Conservation (phyloP, 2,797 vertebrate species). For the Leucoraja ocellata region DNA sequence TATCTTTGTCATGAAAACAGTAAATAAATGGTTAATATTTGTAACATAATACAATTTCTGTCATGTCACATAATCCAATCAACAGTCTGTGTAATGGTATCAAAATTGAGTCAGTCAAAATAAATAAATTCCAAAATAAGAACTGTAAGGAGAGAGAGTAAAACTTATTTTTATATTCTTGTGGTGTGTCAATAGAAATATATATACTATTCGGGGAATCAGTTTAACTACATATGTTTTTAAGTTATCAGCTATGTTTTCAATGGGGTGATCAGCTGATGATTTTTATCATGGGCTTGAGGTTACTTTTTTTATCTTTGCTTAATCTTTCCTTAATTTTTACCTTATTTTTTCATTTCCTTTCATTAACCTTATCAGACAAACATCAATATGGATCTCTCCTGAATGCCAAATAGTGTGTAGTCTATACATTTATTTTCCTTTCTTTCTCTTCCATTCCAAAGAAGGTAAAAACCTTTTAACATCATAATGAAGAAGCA, state of each 20-base stretch:
- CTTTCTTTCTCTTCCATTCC: background rate
- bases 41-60: background rate
- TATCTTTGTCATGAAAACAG: background rate
- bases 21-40: background rate
- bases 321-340: background rate
- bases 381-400: background rate
- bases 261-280: background rate
- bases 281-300: background rate
- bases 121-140: background rate
- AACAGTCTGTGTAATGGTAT: background rate
- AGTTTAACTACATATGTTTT: background rate
- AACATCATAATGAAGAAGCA: background rate
- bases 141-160: background rate
- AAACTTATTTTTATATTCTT: background rate
- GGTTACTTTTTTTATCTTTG: background rate
- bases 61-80: background rate
- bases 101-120: background rate
- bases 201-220: background rate
- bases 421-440: background rate
- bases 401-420: background rate
- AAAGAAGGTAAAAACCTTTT: background rate
- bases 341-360: background rate
- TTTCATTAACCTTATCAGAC: background rate
- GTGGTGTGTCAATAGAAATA: background rate
- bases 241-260: too few relatives aligned